Evolutionary conservation across 92 coral and sea anemone genomes (phyloP).

Genomic region (Virgularia gustaviana): DNA sequence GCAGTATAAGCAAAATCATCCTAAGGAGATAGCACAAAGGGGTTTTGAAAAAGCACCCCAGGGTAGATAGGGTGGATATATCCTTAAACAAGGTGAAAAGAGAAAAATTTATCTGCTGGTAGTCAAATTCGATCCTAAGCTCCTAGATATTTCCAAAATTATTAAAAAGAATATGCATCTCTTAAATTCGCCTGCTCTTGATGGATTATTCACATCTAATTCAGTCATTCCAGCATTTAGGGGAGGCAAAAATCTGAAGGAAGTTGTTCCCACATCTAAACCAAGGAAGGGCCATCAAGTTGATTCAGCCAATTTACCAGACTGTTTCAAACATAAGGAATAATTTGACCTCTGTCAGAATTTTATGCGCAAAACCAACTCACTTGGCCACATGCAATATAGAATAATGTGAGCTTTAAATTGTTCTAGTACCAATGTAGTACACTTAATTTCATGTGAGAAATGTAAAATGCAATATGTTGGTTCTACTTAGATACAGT

Average conservation of each 20-base stretch:
- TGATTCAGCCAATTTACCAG: not conserved
- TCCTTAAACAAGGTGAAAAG: not conserved
- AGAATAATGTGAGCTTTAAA: not conserved
- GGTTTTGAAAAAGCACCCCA: not conserved
- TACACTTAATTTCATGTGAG: not conserved
- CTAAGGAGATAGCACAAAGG: not conserved
- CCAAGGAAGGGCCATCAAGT: not conserved
- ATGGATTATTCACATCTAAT: not conserved
- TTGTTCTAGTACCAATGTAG: not conserved
- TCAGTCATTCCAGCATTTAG: not conserved
- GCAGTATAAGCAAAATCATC: constrained; percentile 15
- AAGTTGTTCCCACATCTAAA: not conserved
- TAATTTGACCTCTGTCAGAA: not conserved
- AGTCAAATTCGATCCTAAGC: constrained; percentile 25
- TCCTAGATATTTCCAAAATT: constrained; percentile 17
- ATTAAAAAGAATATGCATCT: constrained; percentile 13
- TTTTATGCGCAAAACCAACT: not conserved
- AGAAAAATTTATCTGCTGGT: constrained; percentile 17
- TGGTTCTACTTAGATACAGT: not conserved
- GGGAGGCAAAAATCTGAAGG: not conserved
- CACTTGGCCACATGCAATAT: not conserved
- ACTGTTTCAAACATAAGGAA: not conserved
- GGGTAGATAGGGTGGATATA: not conserved
- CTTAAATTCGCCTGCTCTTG: not conserved
- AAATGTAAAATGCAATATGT: not conserved